These are phyloP conservation scores for Gymnobelideus leadbeateri DNA, from an alignment of 2,113 vertebrate genomes.

Conservation along the genomic window DNA sequence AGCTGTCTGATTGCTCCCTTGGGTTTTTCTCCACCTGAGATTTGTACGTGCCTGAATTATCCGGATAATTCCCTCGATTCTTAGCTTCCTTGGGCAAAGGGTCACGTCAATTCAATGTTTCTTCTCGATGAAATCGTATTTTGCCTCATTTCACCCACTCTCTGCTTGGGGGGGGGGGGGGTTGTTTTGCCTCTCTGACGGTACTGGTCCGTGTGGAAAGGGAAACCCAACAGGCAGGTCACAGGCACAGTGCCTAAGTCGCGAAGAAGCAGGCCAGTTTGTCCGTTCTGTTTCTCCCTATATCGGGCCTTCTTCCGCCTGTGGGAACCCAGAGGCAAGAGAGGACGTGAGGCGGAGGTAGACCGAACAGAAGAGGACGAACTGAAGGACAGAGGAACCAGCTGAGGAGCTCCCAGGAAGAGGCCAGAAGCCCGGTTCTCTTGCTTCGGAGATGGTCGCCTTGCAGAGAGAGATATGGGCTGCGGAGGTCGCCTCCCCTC, in stretches of 20 bases:
- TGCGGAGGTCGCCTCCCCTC: background rate
- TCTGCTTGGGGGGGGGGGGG: too few species aligned
- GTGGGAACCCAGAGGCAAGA: background rate
- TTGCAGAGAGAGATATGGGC: background rate
- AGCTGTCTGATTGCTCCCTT: conserved; percentile 26
- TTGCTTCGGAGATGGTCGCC: background rate
- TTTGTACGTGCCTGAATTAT: conserved; percentile 47
- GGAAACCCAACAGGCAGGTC: background rate
- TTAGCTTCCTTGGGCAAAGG: conserved; percentile 35
- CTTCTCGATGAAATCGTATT: conserved; percentile 50
- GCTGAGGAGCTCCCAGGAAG: background rate
- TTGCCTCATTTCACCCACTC: conserved; percentile 17
- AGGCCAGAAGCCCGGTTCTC: background rate
- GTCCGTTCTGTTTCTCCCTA: background rate
- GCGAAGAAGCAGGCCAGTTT: background rate
- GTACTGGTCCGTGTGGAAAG: background rate
- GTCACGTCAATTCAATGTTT: conserved; percentile 23
- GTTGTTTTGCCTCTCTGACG: background rate
- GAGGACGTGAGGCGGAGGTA: background rate
- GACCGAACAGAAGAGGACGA: background rate
- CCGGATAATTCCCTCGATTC: background rate
- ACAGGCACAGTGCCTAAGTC: background rate
- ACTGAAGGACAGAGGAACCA: background rate
- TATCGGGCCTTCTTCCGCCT: background rate
- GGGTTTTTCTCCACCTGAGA: background rate